Evolutionary conservation across 2,797 vertebrate genomes (phyloP), one percentile per base, ranked within the genome.

Genomic region (Sebastes wilsoni): DNA sequence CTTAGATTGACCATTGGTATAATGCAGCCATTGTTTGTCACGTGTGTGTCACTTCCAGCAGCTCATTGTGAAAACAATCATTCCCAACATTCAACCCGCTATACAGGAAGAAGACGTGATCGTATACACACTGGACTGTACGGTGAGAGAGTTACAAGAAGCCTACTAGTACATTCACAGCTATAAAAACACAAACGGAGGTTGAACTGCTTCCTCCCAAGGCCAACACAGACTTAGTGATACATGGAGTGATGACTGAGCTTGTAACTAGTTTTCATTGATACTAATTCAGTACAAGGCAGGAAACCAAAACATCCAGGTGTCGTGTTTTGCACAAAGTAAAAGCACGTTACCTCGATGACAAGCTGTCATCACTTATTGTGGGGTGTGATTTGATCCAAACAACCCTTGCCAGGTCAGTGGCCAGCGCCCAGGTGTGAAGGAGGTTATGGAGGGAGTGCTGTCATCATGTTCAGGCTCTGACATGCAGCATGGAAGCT

Each of bases 11-110:
- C 60, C 60, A 10, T 8, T 58, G 38, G n/a, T 64, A 89, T 78
- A 82, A 81, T 78, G 83, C 75, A 61, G 76, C 80, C 79, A 86
- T 90, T 89, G 92, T 94, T 83, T 54, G 66, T 72, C 78, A 81
- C 36, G 30, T 52, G 75, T 1, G 22, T 68, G 85, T 84, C 69
- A 82, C 68, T 87, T 78, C 66, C 80, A 87, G 74, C 32, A 74
- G 49, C 56, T 68, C 65, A 16, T 66, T 49, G 69, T 69, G 46
- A 86, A 88, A 86, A 88, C 86, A 85, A 77, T 85, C 72, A 85
- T 23, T 84, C 30, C 66, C 38, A 72, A 76, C 86, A 79, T 66
- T 56, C 5, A 13, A 64, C 38, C 36, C 22, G 11, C 34, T 49
- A 38, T 25, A 49, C 79, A 69, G 81, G 85, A 85, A 83, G 84